These are phyloP conservation scores for Sebastes matsubarae DNA, from an alignment of 2,797 vertebrate species.

Conservation along the genomic window DNA sequence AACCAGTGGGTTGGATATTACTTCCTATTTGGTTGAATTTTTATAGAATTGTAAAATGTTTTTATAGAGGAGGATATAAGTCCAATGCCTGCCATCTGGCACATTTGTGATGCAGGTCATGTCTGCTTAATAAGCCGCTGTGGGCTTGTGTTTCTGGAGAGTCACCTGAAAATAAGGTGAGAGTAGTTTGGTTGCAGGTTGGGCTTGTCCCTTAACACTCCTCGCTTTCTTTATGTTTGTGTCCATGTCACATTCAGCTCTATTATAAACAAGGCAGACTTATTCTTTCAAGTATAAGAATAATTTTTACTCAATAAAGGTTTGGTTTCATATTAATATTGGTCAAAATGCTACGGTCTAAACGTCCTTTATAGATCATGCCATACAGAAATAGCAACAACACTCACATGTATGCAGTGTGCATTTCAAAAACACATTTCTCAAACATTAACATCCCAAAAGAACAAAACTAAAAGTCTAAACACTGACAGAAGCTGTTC, in stretches of 20 bases:
- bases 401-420: background rate
- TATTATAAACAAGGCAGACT: background rate
- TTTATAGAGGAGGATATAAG: background rate
- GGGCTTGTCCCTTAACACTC: background rate
- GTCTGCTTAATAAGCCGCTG: background rate
- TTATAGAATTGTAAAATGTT: background rate
- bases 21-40: background rate
- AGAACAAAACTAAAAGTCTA: background rate
- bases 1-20: background rate
- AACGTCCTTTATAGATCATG: background rate
- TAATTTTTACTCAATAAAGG: background rate
- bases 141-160: background rate
- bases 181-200: no score
- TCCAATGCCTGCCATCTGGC: background rate
- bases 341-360: rapidly evolving
- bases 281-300: background rate
- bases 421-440: background rate
- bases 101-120: background rate
- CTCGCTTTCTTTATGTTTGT: background rate
- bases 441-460: background rate
- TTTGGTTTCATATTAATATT: background rate
- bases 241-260: background rate
- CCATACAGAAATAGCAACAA: background rate
- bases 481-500: background rate
- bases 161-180: background rate